Evolutionary conservation across 2,888 invertebrate genomes (phyloP).

Genomic region (Cephus spinipes): DNA sequence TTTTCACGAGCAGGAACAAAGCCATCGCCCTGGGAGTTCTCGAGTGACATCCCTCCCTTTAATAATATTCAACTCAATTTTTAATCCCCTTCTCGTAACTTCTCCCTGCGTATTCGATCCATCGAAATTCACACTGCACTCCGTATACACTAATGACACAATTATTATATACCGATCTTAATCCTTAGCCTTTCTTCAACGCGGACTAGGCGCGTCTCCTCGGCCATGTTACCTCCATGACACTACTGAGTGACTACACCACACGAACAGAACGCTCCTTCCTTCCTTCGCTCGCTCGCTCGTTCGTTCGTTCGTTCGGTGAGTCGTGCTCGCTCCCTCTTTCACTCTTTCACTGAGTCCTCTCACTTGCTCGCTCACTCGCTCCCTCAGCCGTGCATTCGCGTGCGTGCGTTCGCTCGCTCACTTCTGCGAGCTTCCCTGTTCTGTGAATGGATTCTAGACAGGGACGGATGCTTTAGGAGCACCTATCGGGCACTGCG

Average conservation of each 20-base stretch:
- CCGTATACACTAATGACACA: not conserved
- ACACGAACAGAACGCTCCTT: slow-evolving; percentile 43
- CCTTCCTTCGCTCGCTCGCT: slow-evolving; percentile 48
- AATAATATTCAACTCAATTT: not conserved
- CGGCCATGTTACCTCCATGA: slow-evolving; percentile 93
- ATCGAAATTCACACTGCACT: not conserved
- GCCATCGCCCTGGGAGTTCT: not conserved
- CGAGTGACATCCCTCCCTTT: slow-evolving; percentile 4
- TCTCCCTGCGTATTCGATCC: not conserved
- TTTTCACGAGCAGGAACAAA: not conserved
- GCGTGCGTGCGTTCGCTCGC: slow-evolving; percentile 3
- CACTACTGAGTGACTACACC: slow-evolving; percentile 63
- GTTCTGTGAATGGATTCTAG: slow-evolving; percentile 56
- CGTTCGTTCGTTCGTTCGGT: slow-evolving; percentile 48
- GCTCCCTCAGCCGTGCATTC: not conserved
- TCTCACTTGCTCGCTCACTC: slow-evolving; percentile 42
- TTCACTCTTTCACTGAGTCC: not conserved
- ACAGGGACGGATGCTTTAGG: slow-evolving; percentile 36
- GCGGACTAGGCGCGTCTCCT: slow-evolving; percentile 90
- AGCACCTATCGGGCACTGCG: not conserved
- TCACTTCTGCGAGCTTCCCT: slow-evolving; percentile 47
- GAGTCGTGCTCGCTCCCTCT: not conserved
- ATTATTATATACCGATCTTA: slow-evolving; percentile 85
- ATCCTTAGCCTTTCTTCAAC: slow-evolving; percentile 94
- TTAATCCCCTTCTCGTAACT: slow-evolving; percentile 24